phyloP scores from a whole-genome alignment of 2,888 invertebrate genomes.

The Physocephala rufipes region DNA sequence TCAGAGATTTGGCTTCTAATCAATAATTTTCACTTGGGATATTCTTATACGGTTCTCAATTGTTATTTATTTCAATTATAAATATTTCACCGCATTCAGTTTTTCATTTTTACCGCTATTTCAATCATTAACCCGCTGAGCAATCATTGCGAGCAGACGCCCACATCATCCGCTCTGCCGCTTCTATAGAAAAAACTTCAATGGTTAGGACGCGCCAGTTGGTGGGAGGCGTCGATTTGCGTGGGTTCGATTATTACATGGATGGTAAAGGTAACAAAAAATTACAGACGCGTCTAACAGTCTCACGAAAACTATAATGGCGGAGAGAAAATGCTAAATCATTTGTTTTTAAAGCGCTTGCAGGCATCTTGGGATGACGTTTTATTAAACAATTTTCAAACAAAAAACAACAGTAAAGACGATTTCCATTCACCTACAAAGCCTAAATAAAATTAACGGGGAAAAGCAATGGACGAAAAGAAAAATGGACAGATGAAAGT shows the following conservation, averaged over 20 bases:
- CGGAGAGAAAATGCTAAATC: too few species aligned
- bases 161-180: conserved; percentile 5
- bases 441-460: conserved; percentile 13
- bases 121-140: neutral
- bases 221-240: conserved; percentile 9
- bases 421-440: conserved; percentile 18
- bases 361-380: conserved; percentile 44
- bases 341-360: too few species aligned
- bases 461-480: conserved; percentile 11
- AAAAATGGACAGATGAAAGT: neutral
- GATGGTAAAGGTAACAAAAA: neutral
- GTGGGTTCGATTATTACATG: neutral
- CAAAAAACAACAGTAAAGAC: too few species aligned
- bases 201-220: too few species aligned
- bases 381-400: conserved; percentile 41
- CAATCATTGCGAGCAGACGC: neutral
- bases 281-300: neutral
- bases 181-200: too few species aligned
- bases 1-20: too few species aligned
- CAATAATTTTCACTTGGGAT: too few species aligned
- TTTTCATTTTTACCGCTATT: neutral
- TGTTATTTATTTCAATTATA: neutral
- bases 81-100: neutral
- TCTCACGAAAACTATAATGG: neutral
- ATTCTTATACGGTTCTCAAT: too few species aligned